phyloP scores from a whole-genome alignment of 2,888 invertebrate genomes.

The Diaperis boleti region DNA sequence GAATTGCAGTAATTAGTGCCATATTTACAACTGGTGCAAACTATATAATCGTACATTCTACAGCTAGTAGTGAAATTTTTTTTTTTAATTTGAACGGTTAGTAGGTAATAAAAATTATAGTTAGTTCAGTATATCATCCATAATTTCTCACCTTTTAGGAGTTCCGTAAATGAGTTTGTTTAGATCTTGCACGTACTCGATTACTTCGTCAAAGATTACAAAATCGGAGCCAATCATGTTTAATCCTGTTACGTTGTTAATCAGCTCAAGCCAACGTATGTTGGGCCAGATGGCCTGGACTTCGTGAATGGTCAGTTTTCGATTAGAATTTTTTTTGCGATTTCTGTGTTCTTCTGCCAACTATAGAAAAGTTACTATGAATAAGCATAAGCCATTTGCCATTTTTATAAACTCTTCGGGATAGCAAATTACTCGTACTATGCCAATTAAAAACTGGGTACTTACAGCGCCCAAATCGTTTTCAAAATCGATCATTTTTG shows the following conservation, averaged over 20 bases:
- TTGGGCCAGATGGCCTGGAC: slow-evolving; percentile 30
- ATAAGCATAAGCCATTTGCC: no score
- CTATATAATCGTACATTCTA: no score
- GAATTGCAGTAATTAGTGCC: no score
- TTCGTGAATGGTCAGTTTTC: slow-evolving; percentile 29
- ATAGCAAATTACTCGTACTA: no score
- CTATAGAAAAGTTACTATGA: not conserved
- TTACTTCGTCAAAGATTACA: slow-evolving; percentile 30
- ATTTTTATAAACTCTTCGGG: no score
- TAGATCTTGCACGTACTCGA: slow-evolving; percentile 36
- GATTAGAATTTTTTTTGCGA: not conserved
- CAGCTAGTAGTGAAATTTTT: no score
- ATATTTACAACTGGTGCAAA: no score
- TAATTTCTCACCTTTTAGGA: slow-evolving; percentile 39
- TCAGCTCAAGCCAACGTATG: slow-evolving; percentile 37
- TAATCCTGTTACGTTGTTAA: slow-evolving; percentile 32
- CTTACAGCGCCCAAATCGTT: slow-evolving; percentile 10
- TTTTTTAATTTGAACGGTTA: no score
- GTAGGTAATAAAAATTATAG: no score
- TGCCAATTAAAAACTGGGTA: not conserved
- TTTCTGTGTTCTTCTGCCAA: slow-evolving; percentile 15
- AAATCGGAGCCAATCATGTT: slow-evolving; percentile 23
- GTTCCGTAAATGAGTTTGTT: slow-evolving; percentile 31
- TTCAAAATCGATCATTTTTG: slow-evolving; percentile 22
- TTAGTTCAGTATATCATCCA: not conserved